Evolutionary conservation across 2,797 vertebrate genomes (phyloP).

Genomic region (Hemitrygon akajei): DNA sequence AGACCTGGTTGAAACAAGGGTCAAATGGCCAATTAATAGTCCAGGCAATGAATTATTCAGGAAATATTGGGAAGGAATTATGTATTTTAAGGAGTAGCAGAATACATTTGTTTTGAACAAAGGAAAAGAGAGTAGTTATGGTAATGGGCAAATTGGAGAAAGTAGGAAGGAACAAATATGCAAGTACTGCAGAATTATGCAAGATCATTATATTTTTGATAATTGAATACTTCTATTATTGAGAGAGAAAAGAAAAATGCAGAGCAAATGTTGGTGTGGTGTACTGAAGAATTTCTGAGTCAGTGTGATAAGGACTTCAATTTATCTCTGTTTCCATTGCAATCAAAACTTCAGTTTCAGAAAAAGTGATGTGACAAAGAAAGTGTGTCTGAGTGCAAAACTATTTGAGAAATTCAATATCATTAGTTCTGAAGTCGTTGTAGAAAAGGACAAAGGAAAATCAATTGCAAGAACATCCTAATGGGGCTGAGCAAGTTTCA

Average conservation of each 20-base stretch:
- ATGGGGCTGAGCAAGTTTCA: background rate
- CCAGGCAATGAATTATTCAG: background rate
- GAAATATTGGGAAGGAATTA: background rate
- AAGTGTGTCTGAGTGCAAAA: background rate
- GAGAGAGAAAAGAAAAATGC: background rate
- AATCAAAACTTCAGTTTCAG: background rate
- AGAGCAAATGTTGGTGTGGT: background rate
- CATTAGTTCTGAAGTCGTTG: background rate
- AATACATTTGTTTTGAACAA: too few relatives aligned
- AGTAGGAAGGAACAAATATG: background rate
- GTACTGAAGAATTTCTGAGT: background rate
- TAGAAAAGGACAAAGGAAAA: background rate
- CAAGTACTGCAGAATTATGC: background rate
- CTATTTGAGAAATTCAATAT: background rate
- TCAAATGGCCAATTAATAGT: background rate
- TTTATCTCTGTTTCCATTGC: background rate
- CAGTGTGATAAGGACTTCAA: background rate
- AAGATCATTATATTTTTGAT: background rate
- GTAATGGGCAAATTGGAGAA: background rate
- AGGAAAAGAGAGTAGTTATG: background rate
- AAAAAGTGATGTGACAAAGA: background rate
- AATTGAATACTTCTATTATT: background rate
- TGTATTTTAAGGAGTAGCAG: background rate
- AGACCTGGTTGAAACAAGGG: background rate
- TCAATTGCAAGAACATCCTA: background rate